Evolutionary conservation across 2,113 vertebrate genomes (phyloP), one percentile per base, ranked within the genome.

Genomic region (Seriola rivoliana): DNA sequence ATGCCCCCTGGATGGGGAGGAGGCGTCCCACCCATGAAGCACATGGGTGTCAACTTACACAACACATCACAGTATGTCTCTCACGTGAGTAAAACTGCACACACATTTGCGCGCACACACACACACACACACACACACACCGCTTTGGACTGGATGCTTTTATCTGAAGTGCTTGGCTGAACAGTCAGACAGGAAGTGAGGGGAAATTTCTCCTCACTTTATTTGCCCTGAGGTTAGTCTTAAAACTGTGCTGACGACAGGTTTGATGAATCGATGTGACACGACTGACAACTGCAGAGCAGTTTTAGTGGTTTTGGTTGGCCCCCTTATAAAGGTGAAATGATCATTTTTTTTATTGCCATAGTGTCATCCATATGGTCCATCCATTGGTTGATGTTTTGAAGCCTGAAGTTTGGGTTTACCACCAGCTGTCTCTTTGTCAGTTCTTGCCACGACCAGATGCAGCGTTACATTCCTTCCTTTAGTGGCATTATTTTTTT

Each of bases 1-100:
- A 79, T 19, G 32, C 38, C 67, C 80, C 57, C 64, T 81, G 74
- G 62, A 72, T 7, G 17, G 54, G 40, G 57, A 64, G 71, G 76
- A 72, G 84, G 62, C 23, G 46, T 84, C 85, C 77, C 88, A 89
- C 84, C 86, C 86, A 89, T 82, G 71, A 64, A 83, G 82, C 71
- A 78, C 79, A 78, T 59, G 67, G 68, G 82, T 82, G 81, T 90
- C 82, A 72, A 66, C 60, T 88, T 82, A 80, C 82, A 88, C 83
- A 89, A 88, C 81, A 87, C 80, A 78, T 88, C 71, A 79, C 71
- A 85, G 66, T 62, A n/a, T 72, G 55, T 76, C 52, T 71, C 70
- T 80, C 84, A 69, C 62, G 62, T 86, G 85, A 91, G 50, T 74
- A 65, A 8, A 46, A 34, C 38, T 59, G 12, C 32, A 14, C 75